phyloP scores from a whole-genome alignment of 2,888 invertebrate genomes.

The Dryobota labecula region DNA sequence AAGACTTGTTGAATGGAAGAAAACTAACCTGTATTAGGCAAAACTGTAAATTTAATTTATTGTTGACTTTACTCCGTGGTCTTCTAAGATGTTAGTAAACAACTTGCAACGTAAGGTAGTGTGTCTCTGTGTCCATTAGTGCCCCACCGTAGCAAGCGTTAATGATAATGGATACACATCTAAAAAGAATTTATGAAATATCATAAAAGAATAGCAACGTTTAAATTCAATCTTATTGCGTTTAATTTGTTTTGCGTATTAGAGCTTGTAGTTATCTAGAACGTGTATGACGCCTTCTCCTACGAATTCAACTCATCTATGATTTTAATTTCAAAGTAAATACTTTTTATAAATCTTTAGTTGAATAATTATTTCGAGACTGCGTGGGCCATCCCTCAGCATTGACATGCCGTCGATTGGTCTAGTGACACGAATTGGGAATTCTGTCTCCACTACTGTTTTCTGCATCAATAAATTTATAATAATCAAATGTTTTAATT shows the following conservation, averaged over 20 bases:
- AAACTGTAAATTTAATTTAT: neutral
- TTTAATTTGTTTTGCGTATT: neutral
- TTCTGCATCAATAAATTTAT: neutral
- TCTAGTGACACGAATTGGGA: slow-evolving; percentile 9
- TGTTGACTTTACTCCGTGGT: neutral
- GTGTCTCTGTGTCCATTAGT: neutral
- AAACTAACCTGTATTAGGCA: slow-evolving; percentile 5
- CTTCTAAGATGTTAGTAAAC: slow-evolving; percentile 16
- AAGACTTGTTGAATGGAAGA: neutral
- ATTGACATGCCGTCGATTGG: slow-evolving; percentile 15
- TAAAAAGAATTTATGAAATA: neutral
- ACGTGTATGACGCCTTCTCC: slow-evolving; percentile 11
- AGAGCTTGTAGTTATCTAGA: neutral
- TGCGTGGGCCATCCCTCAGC: slow-evolving; percentile 41
- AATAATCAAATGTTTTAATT: neutral
- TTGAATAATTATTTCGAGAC: slow-evolving; percentile 31
- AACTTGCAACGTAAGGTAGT: neutral
- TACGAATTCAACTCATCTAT: neutral
- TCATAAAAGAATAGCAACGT: neutral
- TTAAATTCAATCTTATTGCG: neutral
- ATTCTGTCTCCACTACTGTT: slow-evolving; percentile 6
- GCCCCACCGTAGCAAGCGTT: neutral
- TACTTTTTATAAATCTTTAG: slow-evolving; percentile 19
- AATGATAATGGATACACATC: neutral
- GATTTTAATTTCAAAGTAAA: slow-evolving; percentile 15